Conservation (phyloP, 2,888 invertebrate species). For the Lasioglossum pauxillum region DNA sequence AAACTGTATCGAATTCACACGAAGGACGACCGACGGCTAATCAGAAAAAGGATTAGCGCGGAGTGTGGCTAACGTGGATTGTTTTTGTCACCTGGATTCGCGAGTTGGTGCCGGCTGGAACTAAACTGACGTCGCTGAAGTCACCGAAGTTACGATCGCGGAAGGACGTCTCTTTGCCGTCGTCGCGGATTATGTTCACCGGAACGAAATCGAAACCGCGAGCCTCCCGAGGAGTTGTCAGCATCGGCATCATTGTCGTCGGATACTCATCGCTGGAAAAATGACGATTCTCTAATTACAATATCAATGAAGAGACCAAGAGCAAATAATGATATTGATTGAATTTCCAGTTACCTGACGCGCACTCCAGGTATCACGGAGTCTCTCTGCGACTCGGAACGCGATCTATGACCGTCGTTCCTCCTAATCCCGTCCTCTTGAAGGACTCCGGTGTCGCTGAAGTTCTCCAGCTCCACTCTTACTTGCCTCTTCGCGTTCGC, state of each 20-base stretch:
- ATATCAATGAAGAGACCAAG: not conserved
- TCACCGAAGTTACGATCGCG: slow-evolving; percentile 79
- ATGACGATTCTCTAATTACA: not conserved
- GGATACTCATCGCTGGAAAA: slow-evolving; percentile 79
- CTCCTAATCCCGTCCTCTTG: slow-evolving; percentile 77
- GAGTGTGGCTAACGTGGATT: not conserved
- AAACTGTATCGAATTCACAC: not conserved
- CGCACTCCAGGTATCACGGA: slow-evolving; percentile 78
- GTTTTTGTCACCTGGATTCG: slow-evolving; percentile 78
- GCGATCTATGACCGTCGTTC: slow-evolving; percentile 69
- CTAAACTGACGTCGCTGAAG: slow-evolving; percentile 80
- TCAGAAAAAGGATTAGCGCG: not conserved
- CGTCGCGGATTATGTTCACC: slow-evolving; percentile 82
- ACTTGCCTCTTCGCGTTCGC: slow-evolving; percentile 75
- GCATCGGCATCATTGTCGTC: slow-evolving; percentile 81
- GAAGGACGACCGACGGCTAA: not conserved
- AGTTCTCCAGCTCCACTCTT: slow-evolving; percentile 79
- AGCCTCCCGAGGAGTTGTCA: slow-evolving; percentile 79
- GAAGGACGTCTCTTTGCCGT: slow-evolving; percentile 77
- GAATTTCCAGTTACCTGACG: slow-evolving; percentile 71
- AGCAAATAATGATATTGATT: not conserved
- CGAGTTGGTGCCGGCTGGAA: slow-evolving; percentile 82
- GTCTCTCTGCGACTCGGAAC: slow-evolving; percentile 70
- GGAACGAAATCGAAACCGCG: slow-evolving; percentile 81
- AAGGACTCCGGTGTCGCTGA: slow-evolving; percentile 78